phyloP scores from a whole-genome alignment of 2,113 vertebrate species.

The Piprites chloris region DNA sequence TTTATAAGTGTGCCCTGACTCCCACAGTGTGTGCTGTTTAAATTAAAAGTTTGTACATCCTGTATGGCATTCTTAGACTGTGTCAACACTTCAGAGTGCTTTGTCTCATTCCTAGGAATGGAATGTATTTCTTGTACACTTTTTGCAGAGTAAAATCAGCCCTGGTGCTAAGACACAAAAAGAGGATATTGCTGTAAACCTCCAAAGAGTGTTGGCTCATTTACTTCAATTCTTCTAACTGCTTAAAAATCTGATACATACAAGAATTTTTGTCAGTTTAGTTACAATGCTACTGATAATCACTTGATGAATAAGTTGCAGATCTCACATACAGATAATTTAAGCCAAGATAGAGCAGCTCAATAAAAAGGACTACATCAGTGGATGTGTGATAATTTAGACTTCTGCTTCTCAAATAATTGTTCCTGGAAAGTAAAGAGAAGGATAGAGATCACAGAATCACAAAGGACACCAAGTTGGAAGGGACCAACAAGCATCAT shows the following conservation, averaged over 20 bases:
- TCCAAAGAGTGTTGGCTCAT: not conserved
- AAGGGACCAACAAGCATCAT: not conserved
- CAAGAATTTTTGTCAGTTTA: not conserved
- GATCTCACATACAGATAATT: not conserved
- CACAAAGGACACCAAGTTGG: not conserved
- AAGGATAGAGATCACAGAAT: not conserved
- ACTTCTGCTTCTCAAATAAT: not conserved
- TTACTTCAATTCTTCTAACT: not conserved
- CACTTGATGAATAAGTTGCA: not conserved
- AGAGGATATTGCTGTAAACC: not conserved
- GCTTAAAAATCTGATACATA: not conserved
- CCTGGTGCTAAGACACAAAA: rapidly evolving
- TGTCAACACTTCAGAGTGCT: not conserved
- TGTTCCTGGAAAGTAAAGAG: not conserved
- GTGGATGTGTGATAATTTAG: not conserved
- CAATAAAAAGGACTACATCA: not conserved
- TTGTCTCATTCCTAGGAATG: not conserved
- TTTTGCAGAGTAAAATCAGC: not conserved
- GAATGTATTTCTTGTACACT: not conserved
- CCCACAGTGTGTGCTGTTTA: not conserved
- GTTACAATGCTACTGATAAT: not conserved
- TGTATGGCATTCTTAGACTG: not conserved
- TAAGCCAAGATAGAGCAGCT: not conserved
- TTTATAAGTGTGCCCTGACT: not conserved
- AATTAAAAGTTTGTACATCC: not conserved